Conservation (phyloP, 2,888 invertebrate species). For the Polydrusus tereticollis region DNA sequence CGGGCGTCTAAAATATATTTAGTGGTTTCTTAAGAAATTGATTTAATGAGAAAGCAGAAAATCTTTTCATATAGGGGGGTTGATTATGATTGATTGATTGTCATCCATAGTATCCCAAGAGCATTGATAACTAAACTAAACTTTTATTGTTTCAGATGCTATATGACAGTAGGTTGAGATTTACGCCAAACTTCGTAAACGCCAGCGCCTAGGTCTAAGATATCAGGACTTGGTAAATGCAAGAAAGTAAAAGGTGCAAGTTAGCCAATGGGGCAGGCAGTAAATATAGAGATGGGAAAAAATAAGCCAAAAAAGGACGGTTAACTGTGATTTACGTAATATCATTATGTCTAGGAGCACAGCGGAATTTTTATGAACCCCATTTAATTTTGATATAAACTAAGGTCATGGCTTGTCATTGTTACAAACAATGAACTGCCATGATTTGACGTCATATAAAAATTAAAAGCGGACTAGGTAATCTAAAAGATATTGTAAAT, state of each 20-base stretch:
- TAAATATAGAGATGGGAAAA: conserved; percentile 5
- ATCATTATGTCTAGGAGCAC: conserved; percentile 2
- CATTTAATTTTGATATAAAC: conserved; percentile 32
- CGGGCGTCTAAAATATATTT: too few species aligned
- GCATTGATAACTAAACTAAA: not conserved
- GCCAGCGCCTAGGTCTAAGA: conserved; percentile 53
- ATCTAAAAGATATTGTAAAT: conserved; percentile 16
- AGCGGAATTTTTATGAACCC: conserved; percentile 3
- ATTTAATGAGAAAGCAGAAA: too few species aligned
- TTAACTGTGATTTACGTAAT: conserved; percentile 27
- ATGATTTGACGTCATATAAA: conserved; percentile 10
- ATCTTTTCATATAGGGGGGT: too few species aligned
- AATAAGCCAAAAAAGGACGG: conserved; percentile 24
- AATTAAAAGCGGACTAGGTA: conserved; percentile 25
- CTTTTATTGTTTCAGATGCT: conserved; percentile 49
- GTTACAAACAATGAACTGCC: conserved; percentile 12
- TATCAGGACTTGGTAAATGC: conserved; percentile 7
- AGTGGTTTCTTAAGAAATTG: too few species aligned
- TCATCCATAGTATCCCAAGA: too few species aligned
- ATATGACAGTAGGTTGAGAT: conserved; percentile 51
- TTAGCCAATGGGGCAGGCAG: conserved; percentile 1
- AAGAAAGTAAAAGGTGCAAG: not conserved
- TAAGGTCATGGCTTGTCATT: not conserved
- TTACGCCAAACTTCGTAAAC: conserved; percentile 54
- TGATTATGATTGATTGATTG: too few species aligned